These are phyloP conservation scores for Meloidogyne chitwoodi DNA, from an alignment of 1,140 invertebrate genomes.

Conservation along the genomic window DNA sequence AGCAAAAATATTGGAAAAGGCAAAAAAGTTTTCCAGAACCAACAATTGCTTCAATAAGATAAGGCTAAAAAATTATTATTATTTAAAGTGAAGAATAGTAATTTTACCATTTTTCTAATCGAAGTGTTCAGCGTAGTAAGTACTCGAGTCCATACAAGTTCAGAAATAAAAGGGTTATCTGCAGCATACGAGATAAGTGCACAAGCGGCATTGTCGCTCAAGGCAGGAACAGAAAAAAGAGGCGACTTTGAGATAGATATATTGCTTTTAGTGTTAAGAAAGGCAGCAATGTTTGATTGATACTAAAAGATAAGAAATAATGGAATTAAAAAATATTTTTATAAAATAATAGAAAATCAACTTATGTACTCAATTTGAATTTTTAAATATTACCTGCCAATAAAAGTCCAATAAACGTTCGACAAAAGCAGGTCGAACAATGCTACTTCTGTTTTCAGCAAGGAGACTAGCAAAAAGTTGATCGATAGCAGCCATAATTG, in stretches of 20 bases:
- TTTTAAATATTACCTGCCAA: neutral
- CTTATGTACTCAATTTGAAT: too few species aligned
- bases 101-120: neutral
- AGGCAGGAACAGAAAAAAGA: neutral
- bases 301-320: neutral
- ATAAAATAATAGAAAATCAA: too few species aligned
- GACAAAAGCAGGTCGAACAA: neutral
- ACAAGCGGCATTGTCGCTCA: slow-evolving; percentile 1
- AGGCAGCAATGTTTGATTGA: slow-evolving; percentile 5
- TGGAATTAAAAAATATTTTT: too few species aligned
- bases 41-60: slow-evolving; percentile 3
- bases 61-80: slow-evolving; percentile 9
- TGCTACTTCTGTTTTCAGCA: neutral
- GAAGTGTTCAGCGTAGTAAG: slow-evolving; percentile 21
- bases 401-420: slow-evolving; percentile 7
- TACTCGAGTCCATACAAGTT: slow-evolving; percentile 18
- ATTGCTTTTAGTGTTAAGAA: slow-evolving; percentile 18
- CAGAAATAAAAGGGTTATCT: slow-evolving; percentile 7
- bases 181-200: slow-evolving; percentile 15
- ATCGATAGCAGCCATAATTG: neutral
- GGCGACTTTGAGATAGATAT: neutral
- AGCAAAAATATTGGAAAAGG: neutral
- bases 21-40: neutral
- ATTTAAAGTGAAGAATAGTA: neutral
- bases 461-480: neutral